A percentile compares a stretch with the other conserved stretches of the same genome.
Conservation (phyloP, 2,888 invertebrate species). For the Watsonalla binaria region DNA sequence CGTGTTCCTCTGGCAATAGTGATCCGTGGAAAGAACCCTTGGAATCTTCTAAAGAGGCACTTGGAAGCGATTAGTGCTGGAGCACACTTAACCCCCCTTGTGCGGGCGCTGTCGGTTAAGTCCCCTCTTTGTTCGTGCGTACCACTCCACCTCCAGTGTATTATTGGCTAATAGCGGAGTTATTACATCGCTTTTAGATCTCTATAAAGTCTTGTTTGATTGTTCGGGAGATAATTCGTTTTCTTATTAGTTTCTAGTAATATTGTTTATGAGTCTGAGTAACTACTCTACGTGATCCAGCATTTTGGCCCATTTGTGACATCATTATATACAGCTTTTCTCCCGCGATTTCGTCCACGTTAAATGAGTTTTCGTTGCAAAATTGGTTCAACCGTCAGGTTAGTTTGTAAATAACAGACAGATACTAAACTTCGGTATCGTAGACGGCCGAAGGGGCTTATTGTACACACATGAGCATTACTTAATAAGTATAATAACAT, state of each 20-base stretch:
- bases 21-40: constrained; percentile 67
- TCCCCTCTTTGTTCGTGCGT: constrained; percentile 53
- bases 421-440: too few relatives aligned
- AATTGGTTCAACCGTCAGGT: too few relatives aligned
- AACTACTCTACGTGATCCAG: too few relatives aligned
- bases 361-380: too few relatives aligned
- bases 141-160: constrained; percentile 35
- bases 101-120: constrained; percentile 46
- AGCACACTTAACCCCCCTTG: constrained; percentile 58
- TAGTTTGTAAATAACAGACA: too few relatives aligned
- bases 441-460: too few relatives aligned
- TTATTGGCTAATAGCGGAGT: constrained; percentile 49
- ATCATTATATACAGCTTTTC: too few relatives aligned
- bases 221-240: background rate
- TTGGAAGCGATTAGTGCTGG: constrained; percentile 64
- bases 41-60: constrained; percentile 55
- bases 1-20: constrained; percentile 64
- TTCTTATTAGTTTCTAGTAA: background rate
- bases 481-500: too few relatives aligned
- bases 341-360: too few relatives aligned
- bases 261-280: background rate
- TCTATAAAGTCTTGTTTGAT: constrained; percentile 11
- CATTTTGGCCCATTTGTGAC: too few relatives aligned
- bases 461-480: too few relatives aligned
- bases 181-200: constrained; percentile 32